Percentiles rank a stretch among this genome's conserved stretches.
Conservation (phyloP, 2,797 vertebrate species). For the Leucoraja ocellata region DNA sequence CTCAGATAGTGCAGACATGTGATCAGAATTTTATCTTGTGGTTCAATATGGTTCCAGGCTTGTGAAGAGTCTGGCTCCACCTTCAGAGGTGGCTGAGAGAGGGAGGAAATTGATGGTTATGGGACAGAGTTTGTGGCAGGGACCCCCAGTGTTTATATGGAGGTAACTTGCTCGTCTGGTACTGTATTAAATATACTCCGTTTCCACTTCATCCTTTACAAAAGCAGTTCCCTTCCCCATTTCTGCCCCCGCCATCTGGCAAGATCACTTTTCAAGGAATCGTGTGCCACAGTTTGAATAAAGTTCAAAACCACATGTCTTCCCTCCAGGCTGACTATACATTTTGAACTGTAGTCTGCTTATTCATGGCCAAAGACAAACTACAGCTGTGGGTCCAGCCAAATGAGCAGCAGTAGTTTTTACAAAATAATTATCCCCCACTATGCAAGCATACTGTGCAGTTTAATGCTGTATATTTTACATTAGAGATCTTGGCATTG, state of each 20-base stretch:
- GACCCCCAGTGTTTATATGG: too few species aligned
- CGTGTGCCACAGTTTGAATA: not conserved
- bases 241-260: not conserved
- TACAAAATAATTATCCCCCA: not conserved
- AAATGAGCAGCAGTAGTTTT: not conserved
- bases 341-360: not conserved
- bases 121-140: too few species aligned
- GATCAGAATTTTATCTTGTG: too few species aligned
- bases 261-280: not conserved
- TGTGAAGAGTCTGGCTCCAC: too few species aligned
- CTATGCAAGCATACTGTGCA: not conserved
- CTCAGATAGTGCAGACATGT: too few species aligned
- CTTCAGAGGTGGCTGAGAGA: too few species aligned
- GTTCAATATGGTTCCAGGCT: too few species aligned
- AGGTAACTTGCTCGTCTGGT: too few species aligned
- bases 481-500: not conserved
- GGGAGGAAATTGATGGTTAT: too few species aligned
- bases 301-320: too few species aligned
- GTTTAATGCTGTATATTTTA: not conserved
- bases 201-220: not conserved
- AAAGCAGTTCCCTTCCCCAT: not conserved
- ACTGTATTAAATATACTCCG: too few species aligned
- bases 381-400: not conserved
- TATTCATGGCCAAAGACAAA: not conserved
- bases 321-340: not conserved